Base-by-base conservation (phyloP, 2,888 invertebrate genomes). In the Rhagophthalmus giganteus region DNA sequence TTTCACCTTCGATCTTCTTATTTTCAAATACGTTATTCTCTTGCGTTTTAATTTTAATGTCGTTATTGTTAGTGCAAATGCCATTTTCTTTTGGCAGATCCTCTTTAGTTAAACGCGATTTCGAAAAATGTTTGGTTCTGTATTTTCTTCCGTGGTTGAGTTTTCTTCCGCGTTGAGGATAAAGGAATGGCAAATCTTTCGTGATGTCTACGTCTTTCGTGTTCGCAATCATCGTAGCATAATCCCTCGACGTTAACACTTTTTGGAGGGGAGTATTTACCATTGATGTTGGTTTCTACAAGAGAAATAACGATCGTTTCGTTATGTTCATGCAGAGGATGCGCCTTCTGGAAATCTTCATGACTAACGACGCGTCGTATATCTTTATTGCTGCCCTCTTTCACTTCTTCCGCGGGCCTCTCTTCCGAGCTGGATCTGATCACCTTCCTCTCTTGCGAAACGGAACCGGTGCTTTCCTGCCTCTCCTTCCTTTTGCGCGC, bases 301-400 rank as follows among this genome's bases (percentile, higher is more conserved):
- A 61, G 37, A 74, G 75, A 57, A 15, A 55, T 53, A 12, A 56
- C 52, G 24, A 59, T 54, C n/a, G 59, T 58, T 11, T 62, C 59
- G 45, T 70, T 70, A 39, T 69, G 69, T 55, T 73, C 69, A 48
- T 71, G 72, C 16, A 70, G 60, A 25, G 71, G 72, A 44, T 62
- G 64, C 2, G 65, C 58, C 58, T 72, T 74, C 55, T 76, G 76
- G 62, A 83, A 81, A 68, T 83, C 82, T 67, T 83, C 84, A 69
- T 81, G 82, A 52, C 82, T 83, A 57, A 81, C 81, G n/a, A 83
- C 84, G 61, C 82, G 76, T 44, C 82, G 74, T 25, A 83, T 82
- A 41, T 71, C 71, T 44, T 67, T 69, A 12, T 59, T 57, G 7
- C 40, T 49, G 25, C 34, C 34, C 34, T 64, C 58, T 14, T 56